A percentile compares a stretch with the other conserved stretches of the same genome.
Evolutionary conservation across 1,140 invertebrate genomes (phyloP).

Genomic region (Pseudoatta argentina): DNA sequence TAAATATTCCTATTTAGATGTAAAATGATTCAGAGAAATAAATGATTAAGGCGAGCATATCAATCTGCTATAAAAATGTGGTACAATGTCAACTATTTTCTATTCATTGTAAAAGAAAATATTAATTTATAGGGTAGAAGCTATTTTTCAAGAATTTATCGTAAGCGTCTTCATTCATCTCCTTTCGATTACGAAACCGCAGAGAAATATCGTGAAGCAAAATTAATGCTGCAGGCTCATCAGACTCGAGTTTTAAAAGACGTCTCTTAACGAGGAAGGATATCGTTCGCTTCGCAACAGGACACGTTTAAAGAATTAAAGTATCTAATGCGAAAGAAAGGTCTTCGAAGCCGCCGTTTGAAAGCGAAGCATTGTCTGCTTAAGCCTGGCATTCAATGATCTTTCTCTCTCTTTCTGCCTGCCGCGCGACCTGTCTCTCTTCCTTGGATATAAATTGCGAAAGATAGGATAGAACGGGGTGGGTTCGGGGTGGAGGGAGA

Average conservation of each 20-base stretch:
- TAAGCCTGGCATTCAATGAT: slow-evolving; percentile 85
- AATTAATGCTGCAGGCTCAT: slow-evolving; percentile 58
- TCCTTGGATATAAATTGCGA: slow-evolving; percentile 84
- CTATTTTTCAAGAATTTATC: neutral
- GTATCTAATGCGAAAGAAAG: slow-evolving; percentile 86
- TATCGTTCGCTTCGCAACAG: slow-evolving; percentile 69
- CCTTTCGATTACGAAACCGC: slow-evolving; percentile 22
- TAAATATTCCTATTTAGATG: neutral
- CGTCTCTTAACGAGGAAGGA: slow-evolving; percentile 46
- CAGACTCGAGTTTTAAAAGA: slow-evolving; percentile 58
- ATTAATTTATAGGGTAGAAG: neutral
- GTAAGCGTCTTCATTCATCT: neutral
- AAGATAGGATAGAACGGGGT: slow-evolving; percentile 74
- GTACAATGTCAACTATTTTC: neutral
- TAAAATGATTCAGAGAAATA: neutral
- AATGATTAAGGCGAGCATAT: neutral
- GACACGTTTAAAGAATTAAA: slow-evolving; percentile 86
- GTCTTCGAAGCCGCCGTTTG: slow-evolving; percentile 84
- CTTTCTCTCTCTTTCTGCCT: slow-evolving; percentile 63
- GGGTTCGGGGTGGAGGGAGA: slow-evolving; percentile 80
- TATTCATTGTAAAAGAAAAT: neutral
- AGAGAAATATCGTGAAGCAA: slow-evolving; percentile 27
- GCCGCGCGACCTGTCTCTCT: slow-evolving; percentile 67
- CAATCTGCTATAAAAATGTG: neutral
- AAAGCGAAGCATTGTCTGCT: slow-evolving; percentile 86